Conservation (phyloP, 30 jellyfish, hydroid and myxozoan genomes). For the Aurelia sp. region DNA sequence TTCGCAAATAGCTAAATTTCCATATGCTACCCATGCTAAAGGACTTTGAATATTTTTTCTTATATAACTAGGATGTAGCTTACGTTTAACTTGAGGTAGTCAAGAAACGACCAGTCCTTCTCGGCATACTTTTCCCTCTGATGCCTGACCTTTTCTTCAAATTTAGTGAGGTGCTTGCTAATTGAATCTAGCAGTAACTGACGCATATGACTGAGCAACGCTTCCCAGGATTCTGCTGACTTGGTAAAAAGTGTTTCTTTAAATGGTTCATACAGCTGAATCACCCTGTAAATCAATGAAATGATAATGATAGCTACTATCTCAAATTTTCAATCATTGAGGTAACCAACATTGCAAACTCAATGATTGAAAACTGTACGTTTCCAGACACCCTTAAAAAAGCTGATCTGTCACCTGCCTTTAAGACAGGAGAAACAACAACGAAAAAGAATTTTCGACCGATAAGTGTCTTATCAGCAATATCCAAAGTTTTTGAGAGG, state of each 20-base stretch:
- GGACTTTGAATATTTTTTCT: not conserved
- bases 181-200: conserved; percentile 76
- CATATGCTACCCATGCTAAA: not conserved
- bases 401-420: too few species aligned
- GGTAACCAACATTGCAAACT: too few species aligned
- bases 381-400: too few species aligned
- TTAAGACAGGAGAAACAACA: too few species aligned
- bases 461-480: too few species aligned
- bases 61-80: conserved; percentile 1
- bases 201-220: conserved; percentile 70
- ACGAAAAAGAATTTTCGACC: too few species aligned
- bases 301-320: too few species aligned
- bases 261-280: conserved; percentile 89
- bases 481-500: too few species aligned
- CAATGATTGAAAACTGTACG: too few species aligned
- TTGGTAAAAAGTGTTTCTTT: conserved; percentile 83
- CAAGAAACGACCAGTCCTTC: conserved; percentile 89
- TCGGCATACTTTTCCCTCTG: conserved; percentile 83
- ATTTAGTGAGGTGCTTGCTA: conserved; percentile 67
- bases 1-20: not conserved
- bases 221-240: conserved; percentile 91
- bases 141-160: conserved; percentile 81
- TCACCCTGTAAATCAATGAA: conserved; percentile 43
- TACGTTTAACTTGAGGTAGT: conserved; percentile 80
- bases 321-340: too few species aligned